Evolutionary conservation across 2,113 vertebrate genomes (phyloP), one percentile per base, ranked within the genome.

Genomic region (Formicarius rufipectus): DNA sequence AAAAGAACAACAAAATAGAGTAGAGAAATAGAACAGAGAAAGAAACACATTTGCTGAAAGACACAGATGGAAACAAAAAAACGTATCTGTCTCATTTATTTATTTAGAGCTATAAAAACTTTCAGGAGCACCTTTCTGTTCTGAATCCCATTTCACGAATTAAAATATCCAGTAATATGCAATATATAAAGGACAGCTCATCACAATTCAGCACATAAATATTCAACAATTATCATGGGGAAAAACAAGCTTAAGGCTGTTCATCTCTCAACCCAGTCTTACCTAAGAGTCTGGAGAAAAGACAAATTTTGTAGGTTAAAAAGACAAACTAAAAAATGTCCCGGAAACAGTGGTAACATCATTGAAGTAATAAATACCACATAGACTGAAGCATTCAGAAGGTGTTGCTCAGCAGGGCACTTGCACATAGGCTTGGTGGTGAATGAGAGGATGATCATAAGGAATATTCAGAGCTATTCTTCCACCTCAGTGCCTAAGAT

Each of bases 151-250:
- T 50, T 75, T 85, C 67, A 83, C 74, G 45, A 95, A 91, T 94
- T 97, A 95, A 94, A 96, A 90, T 91, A 76, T 7, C 31, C 15
- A 56, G 12, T 67, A 89, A 92, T 52, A 82, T 3, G 22, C 58
- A 91, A 33, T 72, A 76, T 17, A 74, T 40, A 39, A 85, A 80
- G 82, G 63, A 93, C 82, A 93, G 63, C 79, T 96, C 72, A 88
- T 88, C 87, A 83, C 75, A 90, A 52, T 90, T 84, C 78, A 88
- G 39, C 10, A 42, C 59, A 93, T 95, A 95, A 93, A 94, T 91
- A 93, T 90, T 85, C 82, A 95, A 7, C 17, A 88, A 39, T 44
- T 88, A 77, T 47, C 85, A 77, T 23, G 64, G 81, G 14, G 59
- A 88, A 90, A 88, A 94, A 86, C 37, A 88, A 88, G 63, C 53